phyloP scores from a whole-genome alignment of 53 echinoderm and acorn worm species.

The Temnopleurus reevesii region DNA sequence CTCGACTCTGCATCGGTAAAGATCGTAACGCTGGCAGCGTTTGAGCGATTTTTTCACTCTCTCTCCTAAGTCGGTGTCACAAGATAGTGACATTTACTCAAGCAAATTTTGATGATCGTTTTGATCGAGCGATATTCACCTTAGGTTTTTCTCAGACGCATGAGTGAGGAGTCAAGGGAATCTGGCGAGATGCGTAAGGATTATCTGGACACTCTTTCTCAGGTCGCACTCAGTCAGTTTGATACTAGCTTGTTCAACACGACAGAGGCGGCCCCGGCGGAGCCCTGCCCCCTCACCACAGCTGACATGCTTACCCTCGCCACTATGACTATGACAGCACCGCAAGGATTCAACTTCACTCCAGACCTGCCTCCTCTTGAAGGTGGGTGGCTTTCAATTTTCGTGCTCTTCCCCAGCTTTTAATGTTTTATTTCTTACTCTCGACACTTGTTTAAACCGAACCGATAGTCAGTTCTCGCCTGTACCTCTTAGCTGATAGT shows the following conservation, averaged over 20 bases:
- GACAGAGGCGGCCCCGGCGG: constrained; percentile 45
- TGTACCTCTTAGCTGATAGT: constrained; percentile 44
- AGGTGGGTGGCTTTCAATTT: constrained; percentile 52
- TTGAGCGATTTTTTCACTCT: constrained; percentile 17
- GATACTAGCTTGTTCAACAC: constrained; percentile 74
- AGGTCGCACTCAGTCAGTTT: constrained; percentile 89
- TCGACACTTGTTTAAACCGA: not conserved
- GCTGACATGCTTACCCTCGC: constrained; percentile 44
- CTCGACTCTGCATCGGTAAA: constrained; percentile 81
- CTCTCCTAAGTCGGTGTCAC: constrained; percentile 38
- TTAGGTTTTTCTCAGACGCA: constrained; percentile 62
- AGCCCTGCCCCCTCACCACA: constrained; percentile 29
- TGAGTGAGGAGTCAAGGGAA: constrained; percentile 79
- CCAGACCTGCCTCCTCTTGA: constrained; percentile 54
- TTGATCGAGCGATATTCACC: constrained; percentile 49
- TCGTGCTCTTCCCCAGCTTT: not conserved
- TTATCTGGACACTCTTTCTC: constrained; percentile 90
- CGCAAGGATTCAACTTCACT: constrained; percentile 41
- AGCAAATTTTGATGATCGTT: constrained; percentile 42
- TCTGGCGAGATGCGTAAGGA: constrained; percentile 98
- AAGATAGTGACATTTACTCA: constrained; percentile 50
- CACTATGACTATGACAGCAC: constrained; percentile 49
- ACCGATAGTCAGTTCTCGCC: constrained; percentile 44
- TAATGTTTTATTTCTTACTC: not conserved
- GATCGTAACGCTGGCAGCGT: constrained; percentile 57